Conservation (phyloP, 2,888 invertebrate species). For the Neria commutata region DNA sequence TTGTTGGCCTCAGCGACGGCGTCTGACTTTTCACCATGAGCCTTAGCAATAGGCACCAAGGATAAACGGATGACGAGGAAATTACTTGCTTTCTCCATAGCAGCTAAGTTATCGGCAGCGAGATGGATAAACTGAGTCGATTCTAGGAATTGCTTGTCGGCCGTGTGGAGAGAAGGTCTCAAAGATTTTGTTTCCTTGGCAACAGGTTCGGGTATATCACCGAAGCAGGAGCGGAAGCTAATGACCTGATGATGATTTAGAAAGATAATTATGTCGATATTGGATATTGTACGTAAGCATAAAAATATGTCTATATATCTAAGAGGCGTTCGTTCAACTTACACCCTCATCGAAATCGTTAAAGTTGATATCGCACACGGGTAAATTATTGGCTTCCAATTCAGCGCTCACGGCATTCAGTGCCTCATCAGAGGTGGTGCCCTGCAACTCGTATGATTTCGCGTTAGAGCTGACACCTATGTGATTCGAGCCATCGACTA, state of each 20-base stretch:
- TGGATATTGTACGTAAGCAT: not conserved
- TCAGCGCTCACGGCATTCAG: constrained; percentile 67
- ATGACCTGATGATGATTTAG: constrained; percentile 41
- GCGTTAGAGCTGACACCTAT: constrained; percentile 42
- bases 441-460: constrained; percentile 49
- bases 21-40: constrained; percentile 55
- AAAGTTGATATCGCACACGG: constrained; percentile 70
- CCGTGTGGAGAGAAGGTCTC: constrained; percentile 51
- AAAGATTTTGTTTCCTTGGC: constrained; percentile 46
- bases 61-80: constrained; percentile 49
- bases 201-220: constrained; percentile 40
- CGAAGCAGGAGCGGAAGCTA: constrained; percentile 45
- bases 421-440: constrained; percentile 46
- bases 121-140: constrained; percentile 46
- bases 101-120: constrained; percentile 42
- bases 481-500: constrained; percentile 72
- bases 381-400: constrained; percentile 67
- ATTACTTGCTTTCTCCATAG: constrained; percentile 43
- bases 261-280: not conserved
- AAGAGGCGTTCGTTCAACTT: constrained; percentile 50
- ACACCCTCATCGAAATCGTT: constrained; percentile 71
- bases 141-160: constrained; percentile 55
- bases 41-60: constrained; percentile 47
- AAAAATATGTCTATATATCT: constrained; percentile 27
- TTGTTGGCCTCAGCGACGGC: constrained; percentile 54